Conservation (phyloP, 2,888 invertebrate genomes). For the Drosophila hawaiiensis region DNA sequence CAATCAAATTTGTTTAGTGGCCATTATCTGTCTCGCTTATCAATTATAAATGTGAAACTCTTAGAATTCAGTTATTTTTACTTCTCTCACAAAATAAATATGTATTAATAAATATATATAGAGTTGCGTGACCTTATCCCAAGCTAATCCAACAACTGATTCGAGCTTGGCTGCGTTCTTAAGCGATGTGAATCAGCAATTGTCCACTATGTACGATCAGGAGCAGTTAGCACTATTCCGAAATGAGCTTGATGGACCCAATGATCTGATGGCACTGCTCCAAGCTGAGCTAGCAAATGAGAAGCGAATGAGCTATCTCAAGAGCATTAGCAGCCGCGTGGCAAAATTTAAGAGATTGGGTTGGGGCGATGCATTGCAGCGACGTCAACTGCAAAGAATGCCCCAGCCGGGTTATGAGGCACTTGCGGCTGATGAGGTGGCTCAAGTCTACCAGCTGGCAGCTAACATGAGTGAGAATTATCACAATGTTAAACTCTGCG, state of each 20-base stretch:
- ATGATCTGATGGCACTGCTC: constrained; percentile 56
- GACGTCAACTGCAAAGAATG: constrained; percentile 90
- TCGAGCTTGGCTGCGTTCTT: constrained; percentile 63
- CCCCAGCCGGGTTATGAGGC: constrained; percentile 90
- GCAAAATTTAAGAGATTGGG: constrained; percentile 68
- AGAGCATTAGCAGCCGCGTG: constrained; percentile 54
- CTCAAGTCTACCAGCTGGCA: constrained; percentile 87
- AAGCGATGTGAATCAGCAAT: constrained; percentile 68
- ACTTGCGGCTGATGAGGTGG: constrained; percentile 88
- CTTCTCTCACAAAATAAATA: not conserved
- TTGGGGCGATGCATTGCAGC: constrained; percentile 88
- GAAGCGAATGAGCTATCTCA: constrained; percentile 67
- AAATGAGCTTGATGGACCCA: constrained; percentile 76
- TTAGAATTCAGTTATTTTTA: not conserved
- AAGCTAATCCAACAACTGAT: constrained; percentile 33
- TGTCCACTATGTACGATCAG: constrained; percentile 74
- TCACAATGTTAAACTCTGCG: constrained; percentile 91
- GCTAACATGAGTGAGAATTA: constrained; percentile 91
- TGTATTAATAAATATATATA: constrained; percentile 5
- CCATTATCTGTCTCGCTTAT: not conserved
- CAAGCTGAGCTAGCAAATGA: constrained; percentile 75
- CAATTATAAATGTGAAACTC: not conserved
- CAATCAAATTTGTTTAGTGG: not conserved
- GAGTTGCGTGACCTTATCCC: constrained; percentile 8
- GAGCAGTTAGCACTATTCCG: constrained; percentile 75